Base-by-base conservation (phyloP, 1,140 invertebrate species). In the Cheumatopsyche charites region DNA sequence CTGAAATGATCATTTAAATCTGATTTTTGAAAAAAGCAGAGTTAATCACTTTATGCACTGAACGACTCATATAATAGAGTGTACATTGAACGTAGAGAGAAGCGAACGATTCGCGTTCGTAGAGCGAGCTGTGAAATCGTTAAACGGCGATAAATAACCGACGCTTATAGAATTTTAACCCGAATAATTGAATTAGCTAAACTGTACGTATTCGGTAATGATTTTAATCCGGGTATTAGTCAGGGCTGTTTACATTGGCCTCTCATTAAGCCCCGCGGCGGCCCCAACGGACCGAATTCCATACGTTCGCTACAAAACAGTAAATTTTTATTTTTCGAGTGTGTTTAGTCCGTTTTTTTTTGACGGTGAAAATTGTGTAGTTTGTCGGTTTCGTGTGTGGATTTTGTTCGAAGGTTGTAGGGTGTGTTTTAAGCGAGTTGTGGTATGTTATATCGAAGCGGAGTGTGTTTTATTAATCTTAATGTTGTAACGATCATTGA, bases 141-240 rank as follows among this genome's bases (percentile, higher is more conserved):
- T 69, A 73, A 70, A 65, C 62, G 62, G 45, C 47, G 61, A 62
- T 73, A 73, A 73, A 73, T 70, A 73, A 58, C 61, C 25, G 29
- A 43, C 17, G 23, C 29, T 43, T 19, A n/a, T 61, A 62, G 62
- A 29, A 26, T 67, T 73, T 73, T 45, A 62, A 73, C 26, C 67
- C 36, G 58, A 70, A 73, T 73, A 73, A 73, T 73, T 55, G 67
- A 73, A 73, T 73, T 73, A 73, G 72, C 67, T 73, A 61, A 73
- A 73, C 72, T 70, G 67, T 73, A 36, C 29, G 29, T 36, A 63
- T 67, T 73, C 66, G 72, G 68, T 73, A 73, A 73, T 73, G 72
- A 73, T 26, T 73, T 70, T 70, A 73, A 73, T 70, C 72, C 72
- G 45, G 47, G 72, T 69, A 73, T 73, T 70, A 73, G 72, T 47